Base-by-base conservation (phyloP, 2,888 invertebrate species). In the Nudaria mundana region DNA sequence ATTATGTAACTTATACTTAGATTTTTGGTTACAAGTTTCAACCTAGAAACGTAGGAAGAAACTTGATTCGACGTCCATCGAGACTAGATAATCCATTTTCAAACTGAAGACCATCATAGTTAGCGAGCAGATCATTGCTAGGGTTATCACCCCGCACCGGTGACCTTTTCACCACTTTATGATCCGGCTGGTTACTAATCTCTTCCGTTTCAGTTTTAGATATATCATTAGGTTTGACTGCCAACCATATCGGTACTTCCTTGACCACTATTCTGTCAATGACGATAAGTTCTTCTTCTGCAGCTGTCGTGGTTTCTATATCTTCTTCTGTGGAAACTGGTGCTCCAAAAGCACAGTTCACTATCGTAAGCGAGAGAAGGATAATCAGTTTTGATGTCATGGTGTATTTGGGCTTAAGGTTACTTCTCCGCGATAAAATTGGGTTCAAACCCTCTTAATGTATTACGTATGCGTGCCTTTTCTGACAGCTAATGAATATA, bases 31-130 rank as follows among this genome's bases (percentile, higher is more conserved):
- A n/a, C n/a, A 34, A 34, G 5, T 25, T 75, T 28, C 75, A 82
- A 33, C 87, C 88, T 25, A 75, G 66, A 81, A 82, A 88, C 5
- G 85, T 71, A 2, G 88, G 88, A 6, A 88, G 66, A 41, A 84
- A 80, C 59, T 82, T 87, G 28, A 88, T 87, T 60, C 82, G 81
- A 40, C 88, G 72, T 4, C 81, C 81, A 26, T 66, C 81, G 1
- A 86, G 40, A 42, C 75, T 71, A 1, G 73, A 62, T 5, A 78
- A 44, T 1, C 73, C 74, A 25, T 71, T 72, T 24, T 82, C 82
- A 29, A 71, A 72, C 10, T 72, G 58, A 2, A 72, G 57, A 2
- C 70, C 76, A 4, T 87, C 85, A n/a, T 71, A 65, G 33, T 77
- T 71, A n/a, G 76, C 74, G 30, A 87, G 48, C 13, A 88, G 58